phyloP scores from a whole-genome alignment of 1,140 invertebrate genomes.

The Phymastichus coffea region DNA sequence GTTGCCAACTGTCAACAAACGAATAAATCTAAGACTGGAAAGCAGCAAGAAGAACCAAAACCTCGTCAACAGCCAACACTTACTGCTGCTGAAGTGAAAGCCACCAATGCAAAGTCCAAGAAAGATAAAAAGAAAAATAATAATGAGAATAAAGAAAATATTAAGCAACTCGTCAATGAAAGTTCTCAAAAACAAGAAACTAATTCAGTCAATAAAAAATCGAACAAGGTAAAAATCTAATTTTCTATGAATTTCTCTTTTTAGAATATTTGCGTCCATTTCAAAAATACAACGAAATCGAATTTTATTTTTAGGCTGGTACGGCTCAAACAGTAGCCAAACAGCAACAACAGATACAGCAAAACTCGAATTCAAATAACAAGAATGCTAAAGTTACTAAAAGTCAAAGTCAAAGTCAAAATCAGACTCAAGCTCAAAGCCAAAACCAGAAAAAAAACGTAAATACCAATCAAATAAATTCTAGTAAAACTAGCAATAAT shows the following conservation, averaged over 20 bases:
- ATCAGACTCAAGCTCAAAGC: slow-evolving; percentile 27
- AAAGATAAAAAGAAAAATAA: slow-evolving; percentile 49
- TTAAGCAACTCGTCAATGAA: slow-evolving; percentile 35
- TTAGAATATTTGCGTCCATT: too few species aligned
- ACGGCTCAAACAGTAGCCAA: background rate
- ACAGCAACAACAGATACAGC: slow-evolving; percentile 34
- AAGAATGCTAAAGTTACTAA: slow-evolving; percentile 34
- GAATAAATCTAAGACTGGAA: slow-evolving; percentile 36
- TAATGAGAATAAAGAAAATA: slow-evolving; percentile 49
- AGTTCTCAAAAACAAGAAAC: slow-evolving; percentile 33
- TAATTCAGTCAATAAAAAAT: slow-evolving; percentile 26
- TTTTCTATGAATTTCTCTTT: too few species aligned
- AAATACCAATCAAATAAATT: slow-evolving; percentile 24
- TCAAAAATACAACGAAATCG: too few species aligned
- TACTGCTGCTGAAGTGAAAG: slow-evolving; percentile 33
- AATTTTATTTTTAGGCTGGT: background rate
- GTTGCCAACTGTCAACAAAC: slow-evolving; percentile 27
- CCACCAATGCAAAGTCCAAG: slow-evolving; percentile 38
- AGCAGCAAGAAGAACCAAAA: slow-evolving; percentile 40
- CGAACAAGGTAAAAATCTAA: slow-evolving; percentile 12
- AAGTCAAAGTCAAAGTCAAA: slow-evolving; percentile 24
- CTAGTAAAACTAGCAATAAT: slow-evolving; percentile 13
- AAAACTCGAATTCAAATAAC: slow-evolving; percentile 33
- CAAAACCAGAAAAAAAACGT: slow-evolving; percentile 27
- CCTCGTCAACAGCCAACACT: slow-evolving; percentile 29